phyloP scores from a whole-genome alignment of 2,888 invertebrate genomes.

The Cotesia congregata region DNA sequence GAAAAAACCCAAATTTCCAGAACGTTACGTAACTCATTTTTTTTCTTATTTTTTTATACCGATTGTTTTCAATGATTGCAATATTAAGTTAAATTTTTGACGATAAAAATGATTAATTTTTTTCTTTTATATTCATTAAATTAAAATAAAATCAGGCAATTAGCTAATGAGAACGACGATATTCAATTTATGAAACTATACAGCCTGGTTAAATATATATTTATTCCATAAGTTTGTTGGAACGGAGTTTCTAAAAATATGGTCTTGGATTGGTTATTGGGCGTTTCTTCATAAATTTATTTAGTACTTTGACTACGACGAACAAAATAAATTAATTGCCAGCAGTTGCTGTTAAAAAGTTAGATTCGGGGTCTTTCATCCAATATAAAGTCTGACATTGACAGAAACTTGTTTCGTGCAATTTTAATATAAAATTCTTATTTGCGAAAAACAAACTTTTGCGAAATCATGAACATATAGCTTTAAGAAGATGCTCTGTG shows the following conservation, averaged over 20 bases:
- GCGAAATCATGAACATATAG: background rate
- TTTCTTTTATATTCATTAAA: too few species aligned
- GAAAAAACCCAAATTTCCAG: too few species aligned
- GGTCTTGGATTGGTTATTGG: constrained; percentile 54
- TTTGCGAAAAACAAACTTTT: background rate
- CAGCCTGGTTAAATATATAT: too few species aligned
- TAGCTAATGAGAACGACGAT: too few species aligned
- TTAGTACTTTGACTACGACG: constrained; percentile 55
- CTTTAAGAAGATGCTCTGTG: background rate
- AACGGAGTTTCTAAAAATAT: constrained; percentile 54
- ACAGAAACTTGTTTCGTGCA: constrained; percentile 31
- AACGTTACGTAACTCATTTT: too few species aligned
- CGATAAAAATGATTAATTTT: too few species aligned
- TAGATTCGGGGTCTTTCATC: constrained; percentile 41
- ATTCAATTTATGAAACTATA: too few species aligned
- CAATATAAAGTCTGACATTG: constrained; percentile 13
- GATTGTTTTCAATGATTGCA: too few species aligned
- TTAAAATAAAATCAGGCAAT: too few species aligned
- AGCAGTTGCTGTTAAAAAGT: constrained; percentile 25
- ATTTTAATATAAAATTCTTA: constrained; percentile 11
- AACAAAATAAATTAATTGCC: constrained; percentile 57
- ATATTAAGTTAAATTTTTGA: too few species aligned
- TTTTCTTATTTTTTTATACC: too few species aligned
- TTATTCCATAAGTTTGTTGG: background rate
- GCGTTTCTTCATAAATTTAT: constrained; percentile 60